phyloP scores from a whole-genome alignment of 35 echinoderm and acorn worm species.

The Heliocidaris erythrogramma region DNA sequence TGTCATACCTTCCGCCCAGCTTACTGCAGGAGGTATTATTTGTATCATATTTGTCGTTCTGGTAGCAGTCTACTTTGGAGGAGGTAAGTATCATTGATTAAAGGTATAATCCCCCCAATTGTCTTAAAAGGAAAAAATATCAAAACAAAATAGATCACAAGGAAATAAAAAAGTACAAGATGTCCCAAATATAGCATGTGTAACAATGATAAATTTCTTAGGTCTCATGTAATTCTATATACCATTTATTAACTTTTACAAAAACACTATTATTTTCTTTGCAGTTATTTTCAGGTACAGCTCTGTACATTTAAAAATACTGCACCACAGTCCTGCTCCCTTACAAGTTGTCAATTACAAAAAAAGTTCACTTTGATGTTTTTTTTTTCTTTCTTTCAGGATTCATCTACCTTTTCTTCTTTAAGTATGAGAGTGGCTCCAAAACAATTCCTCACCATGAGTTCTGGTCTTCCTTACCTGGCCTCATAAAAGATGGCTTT shows the following conservation, averaged over 20 bases:
- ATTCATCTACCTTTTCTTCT: constrained; percentile 67
- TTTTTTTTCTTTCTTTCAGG: constrained; percentile 35
- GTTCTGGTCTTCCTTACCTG: constrained; percentile 66
- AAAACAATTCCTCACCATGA: constrained; percentile 60
- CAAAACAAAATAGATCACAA: no score
- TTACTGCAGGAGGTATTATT: neutral
- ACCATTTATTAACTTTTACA: no score
- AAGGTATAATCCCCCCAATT: no score
- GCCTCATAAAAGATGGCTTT: constrained; percentile 62
- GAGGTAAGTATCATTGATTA: constrained; percentile 4
- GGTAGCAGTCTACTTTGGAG: constrained; percentile 29
- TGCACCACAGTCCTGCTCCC: no score
- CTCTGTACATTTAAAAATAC: no score
- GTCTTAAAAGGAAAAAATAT: no score
- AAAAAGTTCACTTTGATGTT: neutral
- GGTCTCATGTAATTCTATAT: no score
- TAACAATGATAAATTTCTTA: no score
- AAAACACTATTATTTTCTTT: no score
- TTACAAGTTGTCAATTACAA: neutral
- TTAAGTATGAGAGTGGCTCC: constrained; percentile 64
- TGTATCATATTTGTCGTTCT: constrained; percentile 24
- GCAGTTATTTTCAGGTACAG: no score
- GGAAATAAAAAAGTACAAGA: no score
- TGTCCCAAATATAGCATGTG: no score
- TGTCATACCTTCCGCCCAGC: neutral